Conservation (phyloP, 2,113 vertebrate species). For the Xenopus laevis region DNA sequence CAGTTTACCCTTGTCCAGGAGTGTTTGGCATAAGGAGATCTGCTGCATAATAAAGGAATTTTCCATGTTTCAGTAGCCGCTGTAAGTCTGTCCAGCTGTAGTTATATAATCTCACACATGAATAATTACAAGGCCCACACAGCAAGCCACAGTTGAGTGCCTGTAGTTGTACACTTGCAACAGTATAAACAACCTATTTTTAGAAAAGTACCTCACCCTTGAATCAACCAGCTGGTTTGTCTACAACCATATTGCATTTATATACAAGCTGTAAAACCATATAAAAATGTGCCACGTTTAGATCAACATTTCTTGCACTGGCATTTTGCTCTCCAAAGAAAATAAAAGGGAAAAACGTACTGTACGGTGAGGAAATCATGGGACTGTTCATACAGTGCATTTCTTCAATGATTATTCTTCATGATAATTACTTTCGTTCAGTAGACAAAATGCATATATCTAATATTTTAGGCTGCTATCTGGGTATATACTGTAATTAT, state of each 20-base stretch:
- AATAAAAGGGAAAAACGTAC: too few species aligned
- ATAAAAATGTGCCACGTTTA: conserved; percentile 25
- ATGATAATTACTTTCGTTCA: too few species aligned
- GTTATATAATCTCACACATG: conserved; percentile 31
- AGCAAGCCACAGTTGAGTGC: conserved; percentile 13
- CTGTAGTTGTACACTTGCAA: conserved; percentile 30
- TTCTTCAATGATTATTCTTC: too few species aligned
- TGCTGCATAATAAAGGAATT: conserved; percentile 18
- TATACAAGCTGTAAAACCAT: conserved; percentile 22
- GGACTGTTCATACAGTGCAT: too few species aligned
- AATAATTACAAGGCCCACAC: conserved; percentile 41
- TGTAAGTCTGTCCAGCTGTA: conserved; percentile 28
- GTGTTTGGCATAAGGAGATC: conserved; percentile 2
- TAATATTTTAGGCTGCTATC: too few species aligned
- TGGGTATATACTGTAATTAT: too few species aligned
- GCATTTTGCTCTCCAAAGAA: too few species aligned
- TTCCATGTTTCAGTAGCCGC: conserved; percentile 10
- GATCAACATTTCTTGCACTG: too few species aligned
- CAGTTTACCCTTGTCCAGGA: background rate
- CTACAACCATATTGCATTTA: conserved; percentile 17
- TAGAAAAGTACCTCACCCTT: conserved; percentile 12
- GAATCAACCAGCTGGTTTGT: conserved; percentile 29
- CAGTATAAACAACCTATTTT: conserved; percentile 35
- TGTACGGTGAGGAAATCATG: too few species aligned
- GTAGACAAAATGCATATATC: too few species aligned